A percentile compares a stretch with the other conserved stretches of the same genome.
These are phyloP conservation scores for Dinocampus coccinellae DNA, from an alignment of 2,888 invertebrate species.

Conservation along the genomic window DNA sequence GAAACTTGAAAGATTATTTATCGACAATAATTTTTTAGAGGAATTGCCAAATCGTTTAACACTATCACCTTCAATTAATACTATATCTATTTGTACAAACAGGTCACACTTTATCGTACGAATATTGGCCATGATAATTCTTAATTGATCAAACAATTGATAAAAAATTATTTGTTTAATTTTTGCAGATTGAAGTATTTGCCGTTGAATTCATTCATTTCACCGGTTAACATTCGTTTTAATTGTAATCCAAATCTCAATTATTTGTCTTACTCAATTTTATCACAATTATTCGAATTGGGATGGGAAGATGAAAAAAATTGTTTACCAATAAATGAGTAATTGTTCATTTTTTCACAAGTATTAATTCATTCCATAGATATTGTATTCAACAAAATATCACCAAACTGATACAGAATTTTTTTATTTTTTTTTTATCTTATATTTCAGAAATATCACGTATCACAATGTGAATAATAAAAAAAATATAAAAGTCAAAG, in stretches of 20 bases:
- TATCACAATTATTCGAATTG: constrained; percentile 50
- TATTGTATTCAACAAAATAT: too few species aligned
- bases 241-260: constrained; percentile 57
- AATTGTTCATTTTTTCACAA: constrained; percentile 3
- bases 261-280: constrained; percentile 61
- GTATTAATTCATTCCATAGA: constrained; percentile 19
- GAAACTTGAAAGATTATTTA: constrained; percentile 56
- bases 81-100: constrained; percentile 61
- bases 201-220: constrained; percentile 61
- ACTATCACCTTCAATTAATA: constrained; percentile 49
- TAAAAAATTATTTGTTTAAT: neutral
- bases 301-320: constrained; percentile 33
- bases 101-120: constrained; percentile 48
- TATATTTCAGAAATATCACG: constrained; percentile 31
- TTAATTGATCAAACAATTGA: neutral
- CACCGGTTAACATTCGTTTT: constrained; percentile 57
- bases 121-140: neutral
- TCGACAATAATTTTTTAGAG: constrained; percentile 57
- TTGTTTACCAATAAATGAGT: constrained; percentile 24
- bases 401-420: too few species aligned
- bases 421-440: too few species aligned
- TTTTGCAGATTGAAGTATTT: constrained; percentile 56
- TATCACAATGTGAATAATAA: constrained; percentile 23
- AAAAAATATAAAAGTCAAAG: constrained; percentile 50
- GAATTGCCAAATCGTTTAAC: constrained; percentile 64